Base-by-base conservation (phyloP, 2,113 vertebrate species). In the Himantopus leucocephalus region DNA sequence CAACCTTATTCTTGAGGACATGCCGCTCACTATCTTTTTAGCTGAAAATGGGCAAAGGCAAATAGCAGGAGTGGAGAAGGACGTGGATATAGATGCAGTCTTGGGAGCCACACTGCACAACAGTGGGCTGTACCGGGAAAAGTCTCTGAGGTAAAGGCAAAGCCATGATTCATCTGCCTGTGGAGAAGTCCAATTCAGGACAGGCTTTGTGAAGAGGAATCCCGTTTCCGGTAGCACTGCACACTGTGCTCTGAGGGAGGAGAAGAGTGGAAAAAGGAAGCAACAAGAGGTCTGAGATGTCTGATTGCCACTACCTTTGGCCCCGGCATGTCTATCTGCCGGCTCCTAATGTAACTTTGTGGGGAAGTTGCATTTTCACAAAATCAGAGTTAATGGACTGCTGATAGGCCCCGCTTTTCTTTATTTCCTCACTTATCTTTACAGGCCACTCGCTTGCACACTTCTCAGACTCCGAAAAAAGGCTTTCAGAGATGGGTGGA, bases 91-190 rank as follows among this genome's bases (percentile, higher is more conserved):
- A 59, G 11, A 8, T 48, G 30, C 24, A 53, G 6, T 29, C 45
- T 37, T 53, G n/a, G 12, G 12, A 8, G 10, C 5, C 19, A 6
- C 0, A 1, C 39, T 74, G 41, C 55, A 48, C 20, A 41, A 32
- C 5, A 2, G 2, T 6, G 34, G 89, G 37, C 4, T 14, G n/a
- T 15, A 14, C 15, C 1, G 0, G 8, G 24, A 76, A 62, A 16
- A 32, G 37, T 53, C 37, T 47, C n/a, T 53, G 30, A 22, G 18
- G 21, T 7, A 81, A 89, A 63, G 27, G 34, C 14, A 90, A 62
- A 93, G 66, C 70, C 66, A 15, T 9, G 2, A 63, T 56, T 27
- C n/a, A 8, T 8, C 64, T 71, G 9, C 27, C 56, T 75, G 59
- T 22, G 22, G 63, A 86, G 56, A 89, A 29, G 24, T 48, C 16